Evolutionary conservation across 1,140 invertebrate species (phyloP).

Genomic region (Wiebesia pumilae): DNA sequence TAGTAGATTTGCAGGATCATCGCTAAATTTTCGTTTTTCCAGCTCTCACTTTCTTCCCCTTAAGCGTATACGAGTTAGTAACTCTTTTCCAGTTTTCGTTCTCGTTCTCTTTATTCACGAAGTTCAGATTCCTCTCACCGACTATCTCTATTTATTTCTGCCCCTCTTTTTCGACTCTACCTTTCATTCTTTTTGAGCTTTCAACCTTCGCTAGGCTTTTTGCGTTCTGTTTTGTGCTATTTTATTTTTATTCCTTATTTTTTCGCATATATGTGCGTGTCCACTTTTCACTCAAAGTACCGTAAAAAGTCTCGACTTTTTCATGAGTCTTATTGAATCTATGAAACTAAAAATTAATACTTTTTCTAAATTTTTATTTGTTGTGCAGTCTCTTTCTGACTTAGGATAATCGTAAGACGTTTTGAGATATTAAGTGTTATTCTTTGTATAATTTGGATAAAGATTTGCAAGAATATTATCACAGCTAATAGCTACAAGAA

Average conservation of each 20-base stretch:
- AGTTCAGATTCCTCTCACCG: not conserved
- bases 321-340: conserved; percentile 26
- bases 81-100: not conserved
- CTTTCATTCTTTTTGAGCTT: conserved; percentile 27
- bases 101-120: conserved; percentile 10
- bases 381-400: not conserved
- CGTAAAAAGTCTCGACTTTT: conserved; percentile 34
- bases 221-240: conserved; percentile 10
- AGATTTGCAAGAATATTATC: conserved; percentile 2
- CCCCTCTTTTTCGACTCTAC: not conserved
- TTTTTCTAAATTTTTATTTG: not conserved
- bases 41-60: conserved; percentile 9
- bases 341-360: conserved; percentile 29
- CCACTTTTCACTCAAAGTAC: conserved; percentile 21
- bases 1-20: not conserved
- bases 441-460: not conserved
- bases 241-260: conserved; percentile 31
- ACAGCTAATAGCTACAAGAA: not conserved
- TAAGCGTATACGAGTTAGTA: not conserved
- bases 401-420: not conserved
- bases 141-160: conserved; percentile 41
- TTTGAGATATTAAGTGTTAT: not conserved
- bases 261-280: not conserved
- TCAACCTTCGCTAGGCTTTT: conserved; percentile 11
- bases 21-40: conserved; percentile 17